A percentile compares a stretch with the other conserved stretches of the same genome.
These are phyloP conservation scores for Oxyruncus cristatus DNA, from an alignment of 2,113 vertebrate species.

Conservation along the genomic window DNA sequence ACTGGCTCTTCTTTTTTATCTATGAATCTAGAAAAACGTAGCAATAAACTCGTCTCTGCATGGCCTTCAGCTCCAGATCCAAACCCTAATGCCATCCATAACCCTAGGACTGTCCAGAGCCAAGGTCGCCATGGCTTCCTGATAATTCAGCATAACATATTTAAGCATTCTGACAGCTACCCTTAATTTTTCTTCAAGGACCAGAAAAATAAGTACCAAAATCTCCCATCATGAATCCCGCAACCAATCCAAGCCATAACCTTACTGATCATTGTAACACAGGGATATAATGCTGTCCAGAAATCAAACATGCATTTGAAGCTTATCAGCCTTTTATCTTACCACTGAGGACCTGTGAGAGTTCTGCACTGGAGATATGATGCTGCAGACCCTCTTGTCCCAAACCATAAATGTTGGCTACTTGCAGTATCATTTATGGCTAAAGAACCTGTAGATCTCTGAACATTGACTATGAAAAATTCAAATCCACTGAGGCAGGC, in stretches of 20 bases:
- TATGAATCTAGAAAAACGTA: neutral
- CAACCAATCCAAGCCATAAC: neutral
- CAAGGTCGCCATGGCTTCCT: neutral
- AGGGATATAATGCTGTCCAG: neutral
- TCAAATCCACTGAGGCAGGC: neutral
- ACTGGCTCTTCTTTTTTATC: neutral
- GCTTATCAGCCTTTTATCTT: neutral
- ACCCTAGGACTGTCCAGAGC: neutral
- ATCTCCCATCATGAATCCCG: neutral
- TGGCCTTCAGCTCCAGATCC: neutral
- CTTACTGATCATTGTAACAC: neutral
- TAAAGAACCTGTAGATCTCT: neutral
- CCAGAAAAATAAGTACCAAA: neutral
- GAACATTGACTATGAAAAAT: neutral
- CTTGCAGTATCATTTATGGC: neutral
- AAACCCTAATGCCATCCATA: neutral
- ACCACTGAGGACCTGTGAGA: neutral
- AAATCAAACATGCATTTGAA: neutral
- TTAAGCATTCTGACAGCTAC: neutral
- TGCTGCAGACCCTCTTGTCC: neutral
- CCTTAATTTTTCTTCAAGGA: neutral
- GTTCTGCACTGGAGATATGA: neutral
- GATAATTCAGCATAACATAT: neutral
- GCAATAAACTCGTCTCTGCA: neutral
- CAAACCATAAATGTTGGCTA: neutral